Percentiles rank a stretch among this genome's conserved stretches.
phyloP scores from a whole-genome alignment of 2,888 invertebrate species.

The Tineola bisselliella region DNA sequence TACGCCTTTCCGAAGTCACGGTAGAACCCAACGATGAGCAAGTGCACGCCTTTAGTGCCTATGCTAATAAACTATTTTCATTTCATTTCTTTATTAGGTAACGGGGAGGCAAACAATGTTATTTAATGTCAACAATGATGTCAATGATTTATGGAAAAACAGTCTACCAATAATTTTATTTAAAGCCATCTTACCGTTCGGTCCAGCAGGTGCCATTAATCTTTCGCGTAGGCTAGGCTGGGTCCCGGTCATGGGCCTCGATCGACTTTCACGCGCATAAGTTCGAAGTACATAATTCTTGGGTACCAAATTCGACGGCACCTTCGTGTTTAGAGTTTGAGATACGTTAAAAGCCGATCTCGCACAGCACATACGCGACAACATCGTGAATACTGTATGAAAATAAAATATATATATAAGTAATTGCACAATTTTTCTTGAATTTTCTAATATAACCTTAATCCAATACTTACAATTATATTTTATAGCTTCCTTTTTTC shows the following conservation, averaged over 20 bases:
- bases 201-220: slow-evolving; percentile 80
- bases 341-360: slow-evolving; percentile 42
- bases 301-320: slow-evolving; percentile 52
- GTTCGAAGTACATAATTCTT: slow-evolving; percentile 61
- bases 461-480: neutral
- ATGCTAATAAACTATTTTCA: too few relatives aligned
- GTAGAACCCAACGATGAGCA: too few relatives aligned
- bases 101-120: neutral
- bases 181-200: slow-evolving; percentile 69
- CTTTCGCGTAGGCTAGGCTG: slow-evolving; percentile 74
- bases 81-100: too few relatives aligned
- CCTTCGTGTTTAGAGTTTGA: slow-evolving; percentile 45
- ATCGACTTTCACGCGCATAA: slow-evolving; percentile 64
- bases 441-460: neutral
- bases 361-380: slow-evolving; percentile 57
- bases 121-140: neutral
- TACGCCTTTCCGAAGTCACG: too few relatives aligned
- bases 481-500: neutral
- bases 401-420: neutral
- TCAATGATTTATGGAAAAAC: neutral
- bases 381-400: slow-evolving; percentile 38
- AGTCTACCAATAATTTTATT: neutral
- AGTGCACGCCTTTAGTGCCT: too few relatives aligned
- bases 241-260: slow-evolving; percentile 45
- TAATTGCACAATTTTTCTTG: slow-evolving; percentile 1